Base-by-base conservation (phyloP, 2,888 invertebrate species). In the Hedychridium roseum region DNA sequence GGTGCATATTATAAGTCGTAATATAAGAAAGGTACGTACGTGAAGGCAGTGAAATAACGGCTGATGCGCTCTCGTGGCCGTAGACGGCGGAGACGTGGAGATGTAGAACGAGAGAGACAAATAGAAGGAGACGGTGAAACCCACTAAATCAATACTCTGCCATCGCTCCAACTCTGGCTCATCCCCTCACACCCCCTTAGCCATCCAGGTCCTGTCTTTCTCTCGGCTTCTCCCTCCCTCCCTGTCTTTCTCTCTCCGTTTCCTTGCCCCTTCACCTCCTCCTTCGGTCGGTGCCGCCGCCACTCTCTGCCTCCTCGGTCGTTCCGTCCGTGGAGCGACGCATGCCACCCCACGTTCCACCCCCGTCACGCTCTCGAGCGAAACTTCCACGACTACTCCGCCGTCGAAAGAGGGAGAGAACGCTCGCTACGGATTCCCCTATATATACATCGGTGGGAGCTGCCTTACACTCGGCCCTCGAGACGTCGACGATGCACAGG, bases 71-170 rank as follows among this genome's bases (percentile, higher is more conserved):
- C 57, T 61, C 56, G 57, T 45, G 39, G 49, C 48, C 40, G 43
- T 55, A 59, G 60, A 60, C 62, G 57, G 40, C 36, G 58, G 68
- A 73, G 71, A 70, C 68, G 66, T 60, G 62, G 72, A 73, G 70
- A 70, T 65, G 67, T 69, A 69, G 71, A 71, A 70, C 65, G 72
- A 73, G 71, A 73, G 74, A 69, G 73, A 74, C 73, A 77, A 75
- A 76, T 76, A 74, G 77, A 78, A 75, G 71, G 77, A 78, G 76
- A 79, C 68, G 74, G 74, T 68, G 75, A 74, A 74, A 73, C 74
- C 76, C 74, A 78, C 78, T 78, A 76, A 78, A 76, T 76, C 78
- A 77, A 75, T 75, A 75, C 74, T 77, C 78, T 78, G 79, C 76
- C 78, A 80, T 80, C 79, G 79, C 78, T 79, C 78, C 74, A 73